These are phyloP conservation scores for Sebastes melanostomus DNA, from an alignment of 2,797 vertebrate species.

Conservation along the genomic window DNA sequence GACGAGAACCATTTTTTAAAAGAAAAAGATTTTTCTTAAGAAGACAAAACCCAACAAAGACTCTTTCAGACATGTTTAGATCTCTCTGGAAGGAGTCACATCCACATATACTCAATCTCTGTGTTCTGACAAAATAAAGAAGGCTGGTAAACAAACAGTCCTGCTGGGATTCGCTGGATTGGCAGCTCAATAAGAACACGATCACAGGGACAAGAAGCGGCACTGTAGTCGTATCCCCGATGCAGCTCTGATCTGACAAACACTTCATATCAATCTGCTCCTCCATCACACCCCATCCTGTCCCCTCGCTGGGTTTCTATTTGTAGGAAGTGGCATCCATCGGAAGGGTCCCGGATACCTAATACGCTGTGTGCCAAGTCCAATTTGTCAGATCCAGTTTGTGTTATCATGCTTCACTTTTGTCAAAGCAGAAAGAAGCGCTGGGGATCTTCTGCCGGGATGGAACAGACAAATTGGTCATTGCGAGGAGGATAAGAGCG, in stretches of 20 bases:
- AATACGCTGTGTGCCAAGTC: conserved; percentile 25
- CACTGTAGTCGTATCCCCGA: neutral
- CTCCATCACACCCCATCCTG: neutral
- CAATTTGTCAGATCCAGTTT: conserved; percentile 47
- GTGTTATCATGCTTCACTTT: conserved; percentile 17
- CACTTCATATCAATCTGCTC: conserved; percentile 2
- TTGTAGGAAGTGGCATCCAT: conserved; percentile 1
- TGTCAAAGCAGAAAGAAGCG: neutral
- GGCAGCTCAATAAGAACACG: conserved; percentile 20
- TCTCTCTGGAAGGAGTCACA: conserved; percentile 1
- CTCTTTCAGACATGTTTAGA: too few relatives aligned
- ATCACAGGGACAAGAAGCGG: neutral
- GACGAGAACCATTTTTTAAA: neutral
- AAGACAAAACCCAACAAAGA: neutral
- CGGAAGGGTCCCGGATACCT: neutral
- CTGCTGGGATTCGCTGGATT: conserved; percentile 15
- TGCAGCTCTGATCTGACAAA: conserved; percentile 22
- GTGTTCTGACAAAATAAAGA: neutral
- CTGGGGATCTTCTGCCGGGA: neutral
- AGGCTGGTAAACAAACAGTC: conserved; percentile 9
- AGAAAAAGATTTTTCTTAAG: neutral
- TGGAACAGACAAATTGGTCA: conserved; percentile 8
- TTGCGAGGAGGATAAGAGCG: neutral
- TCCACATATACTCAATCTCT: neutral
- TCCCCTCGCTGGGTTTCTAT: conserved; percentile 18